Evolutionary conservation across 2,888 invertebrate genomes (phyloP), one percentile per base, ranked within the genome.

Genomic region (Dendrolimus pini): DNA sequence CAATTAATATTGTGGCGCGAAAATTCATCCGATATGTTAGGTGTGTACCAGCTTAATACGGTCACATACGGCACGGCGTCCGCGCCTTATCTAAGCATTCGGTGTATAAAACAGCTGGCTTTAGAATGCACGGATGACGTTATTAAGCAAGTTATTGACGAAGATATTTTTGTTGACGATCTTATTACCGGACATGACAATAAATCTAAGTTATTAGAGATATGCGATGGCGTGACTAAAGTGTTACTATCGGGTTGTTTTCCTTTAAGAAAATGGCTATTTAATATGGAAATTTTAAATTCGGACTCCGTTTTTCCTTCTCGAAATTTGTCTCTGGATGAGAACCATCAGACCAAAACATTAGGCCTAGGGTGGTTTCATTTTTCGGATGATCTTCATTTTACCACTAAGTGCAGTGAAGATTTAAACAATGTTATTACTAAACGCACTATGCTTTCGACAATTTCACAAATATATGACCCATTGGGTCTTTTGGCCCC

Each of bases 31-130:
- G n/a, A n/a, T n/a, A n/a, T n/a, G n/a, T n/a, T n/a, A n/a, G n/a
- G n/a, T n/a, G n/a, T n/a, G n/a, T n/a, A n/a, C n/a, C n/a, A n/a
- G n/a, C n/a, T n/a, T n/a, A n/a, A n/a, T n/a, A n/a, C n/a, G n/a
- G n/a, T n/a, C n/a, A n/a, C n/a, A n/a, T n/a, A n/a, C n/a, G n/a
- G n/a, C n/a, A n/a, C n/a, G 6, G 63, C 72, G 1, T 69, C 73
- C 1, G 74, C 75, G 52, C 73, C 76, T 0, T 77, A 62, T 56
- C 59, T 74, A 7, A 70, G 69, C 53, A 66, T 66, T 13, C 59
- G 74, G 8, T 73, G 72, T 53, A 10, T 76, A 7, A 61, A 63
- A 52, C 72, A 74, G 60, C 54, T 78, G 3, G 74, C 71, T 1
- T n/a, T 57, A 6, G 73, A 77, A 13, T 67, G 74, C 54, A 54